These are phyloP conservation scores for Ianthella basta DNA, from an alignment of 37 sponge, comb jelly and placozoan species.

Conservation along the genomic window DNA sequence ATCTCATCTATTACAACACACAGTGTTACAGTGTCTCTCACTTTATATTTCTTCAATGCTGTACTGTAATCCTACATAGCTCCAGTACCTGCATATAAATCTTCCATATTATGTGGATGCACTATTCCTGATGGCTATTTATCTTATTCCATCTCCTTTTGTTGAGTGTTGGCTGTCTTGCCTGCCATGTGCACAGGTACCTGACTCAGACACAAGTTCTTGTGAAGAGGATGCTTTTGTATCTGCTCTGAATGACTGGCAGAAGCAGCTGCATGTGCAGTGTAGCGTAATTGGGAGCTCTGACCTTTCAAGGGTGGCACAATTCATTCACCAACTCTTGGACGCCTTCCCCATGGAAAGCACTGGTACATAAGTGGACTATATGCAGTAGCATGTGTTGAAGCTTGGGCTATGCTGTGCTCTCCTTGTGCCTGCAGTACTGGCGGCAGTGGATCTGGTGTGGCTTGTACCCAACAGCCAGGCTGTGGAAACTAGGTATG, in stretches of 20 bases:
- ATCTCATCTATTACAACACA: too few relatives aligned
- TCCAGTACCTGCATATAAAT: too few relatives aligned
- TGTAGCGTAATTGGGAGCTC: background rate
- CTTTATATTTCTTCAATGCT: too few relatives aligned
- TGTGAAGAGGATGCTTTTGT: background rate
- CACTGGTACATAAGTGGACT: background rate
- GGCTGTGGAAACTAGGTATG: background rate
- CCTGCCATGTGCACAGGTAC: background rate
- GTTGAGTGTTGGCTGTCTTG: too few relatives aligned
- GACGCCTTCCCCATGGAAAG: background rate
- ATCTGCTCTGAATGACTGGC: background rate
- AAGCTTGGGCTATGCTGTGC: background rate
- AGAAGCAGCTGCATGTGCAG: background rate
- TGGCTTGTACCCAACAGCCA: constrained; percentile 4
- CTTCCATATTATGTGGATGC: too few relatives aligned
- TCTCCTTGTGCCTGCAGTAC: background rate
- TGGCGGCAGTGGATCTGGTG: background rate
- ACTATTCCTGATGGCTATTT: too few relatives aligned
- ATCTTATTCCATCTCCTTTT: too few relatives aligned
- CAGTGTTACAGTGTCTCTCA: too few relatives aligned
- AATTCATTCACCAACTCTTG: background rate
- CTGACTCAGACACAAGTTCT: background rate
- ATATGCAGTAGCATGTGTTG: background rate
- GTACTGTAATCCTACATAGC: too few relatives aligned
- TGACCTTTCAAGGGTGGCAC: background rate